Evolutionary conservation across 2,797 vertebrate genomes (phyloP).

Genomic region (Pteropus rufus): DNA sequence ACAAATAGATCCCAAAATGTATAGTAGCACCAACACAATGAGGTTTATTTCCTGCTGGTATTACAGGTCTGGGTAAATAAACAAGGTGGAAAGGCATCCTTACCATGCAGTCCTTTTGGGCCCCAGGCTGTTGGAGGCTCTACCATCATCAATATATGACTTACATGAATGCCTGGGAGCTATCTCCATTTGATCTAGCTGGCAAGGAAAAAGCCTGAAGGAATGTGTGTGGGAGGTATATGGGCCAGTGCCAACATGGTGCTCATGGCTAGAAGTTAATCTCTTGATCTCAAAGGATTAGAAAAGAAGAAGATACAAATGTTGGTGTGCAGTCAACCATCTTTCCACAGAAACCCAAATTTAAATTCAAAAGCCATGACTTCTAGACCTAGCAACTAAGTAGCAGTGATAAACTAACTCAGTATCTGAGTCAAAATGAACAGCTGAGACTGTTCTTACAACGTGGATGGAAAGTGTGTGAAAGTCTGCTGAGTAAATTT

Average conservation of each 20-base stretch:
- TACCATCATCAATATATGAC: neutral
- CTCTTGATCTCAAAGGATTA: neutral
- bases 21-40: neutral
- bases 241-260: neutral
- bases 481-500: neutral
- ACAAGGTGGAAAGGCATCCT: neutral
- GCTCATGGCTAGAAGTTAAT: neutral
- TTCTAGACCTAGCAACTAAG: neutral
- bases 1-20: neutral
- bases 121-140: neutral
- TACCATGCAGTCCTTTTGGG: neutral
- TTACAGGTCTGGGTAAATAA: neutral
- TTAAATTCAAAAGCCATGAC: neutral
- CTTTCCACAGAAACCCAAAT: neutral
- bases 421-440: neutral
- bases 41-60: neutral
- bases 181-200: neutral
- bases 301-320: neutral
- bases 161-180: neutral
- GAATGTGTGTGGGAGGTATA: fast-evolving
- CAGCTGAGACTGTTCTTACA: neutral
- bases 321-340: too few species aligned
- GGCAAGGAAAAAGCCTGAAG: neutral
- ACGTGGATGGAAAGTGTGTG: neutral
- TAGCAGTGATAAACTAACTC: neutral